Evolutionary conservation across 2,113 vertebrate species (phyloP).

Genomic region (Gallinago media): DNA sequence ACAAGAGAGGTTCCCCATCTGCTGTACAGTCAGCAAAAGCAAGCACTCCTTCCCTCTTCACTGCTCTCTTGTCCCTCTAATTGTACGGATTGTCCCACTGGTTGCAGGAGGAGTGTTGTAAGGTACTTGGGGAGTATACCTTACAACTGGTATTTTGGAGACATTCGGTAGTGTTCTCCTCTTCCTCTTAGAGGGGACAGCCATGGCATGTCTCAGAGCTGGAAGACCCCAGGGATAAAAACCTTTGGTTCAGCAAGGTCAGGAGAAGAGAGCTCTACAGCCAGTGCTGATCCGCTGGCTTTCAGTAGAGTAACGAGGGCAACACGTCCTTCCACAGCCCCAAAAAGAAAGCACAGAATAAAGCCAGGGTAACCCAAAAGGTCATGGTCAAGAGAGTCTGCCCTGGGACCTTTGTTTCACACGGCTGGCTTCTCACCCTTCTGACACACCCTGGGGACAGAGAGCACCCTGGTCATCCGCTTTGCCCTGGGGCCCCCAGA

Average conservation of each 20-base stretch:
- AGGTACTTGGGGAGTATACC: background rate
- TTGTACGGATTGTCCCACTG: background rate
- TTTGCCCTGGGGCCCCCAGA: background rate
- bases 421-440: background rate
- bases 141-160: background rate
- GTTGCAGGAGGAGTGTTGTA: rapidly evolving
- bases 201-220: rapidly evolving
- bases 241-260: background rate
- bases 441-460: background rate
- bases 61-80: background rate
- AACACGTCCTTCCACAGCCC: background rate
- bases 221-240: background rate
- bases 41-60: background rate
- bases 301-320: background rate
- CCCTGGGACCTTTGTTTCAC: background rate
- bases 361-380: background rate
- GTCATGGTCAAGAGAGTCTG: background rate
- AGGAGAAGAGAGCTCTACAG: background rate
- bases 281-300: background rate
- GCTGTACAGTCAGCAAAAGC: background rate
- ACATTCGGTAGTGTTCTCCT: background rate
- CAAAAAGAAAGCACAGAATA: background rate
- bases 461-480: background rate
- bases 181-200: background rate
- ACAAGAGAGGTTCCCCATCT: background rate